Evolutionary conservation across 2,888 invertebrate species (phyloP).

Genomic region (Mantis religiosa): DNA sequence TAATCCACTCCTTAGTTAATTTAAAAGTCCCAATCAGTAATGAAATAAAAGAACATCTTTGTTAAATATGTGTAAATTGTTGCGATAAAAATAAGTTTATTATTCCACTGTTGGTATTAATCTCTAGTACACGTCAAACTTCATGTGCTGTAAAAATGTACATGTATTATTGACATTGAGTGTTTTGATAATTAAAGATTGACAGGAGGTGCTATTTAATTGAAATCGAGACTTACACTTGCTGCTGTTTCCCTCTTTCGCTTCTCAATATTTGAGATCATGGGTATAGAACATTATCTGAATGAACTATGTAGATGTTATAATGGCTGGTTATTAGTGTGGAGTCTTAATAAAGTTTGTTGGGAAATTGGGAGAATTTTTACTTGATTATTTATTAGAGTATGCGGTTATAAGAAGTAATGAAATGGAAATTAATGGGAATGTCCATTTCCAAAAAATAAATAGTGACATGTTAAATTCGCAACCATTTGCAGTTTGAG

Average conservation of each 20-base stretch:
- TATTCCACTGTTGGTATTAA: neutral
- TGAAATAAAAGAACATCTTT: no score
- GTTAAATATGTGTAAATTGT: no score
- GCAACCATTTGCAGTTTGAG: neutral
- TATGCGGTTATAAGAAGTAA: no score
- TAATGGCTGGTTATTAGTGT: no score
- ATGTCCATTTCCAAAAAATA: neutral
- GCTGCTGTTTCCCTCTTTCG: neutral
- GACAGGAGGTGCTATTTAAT: neutral
- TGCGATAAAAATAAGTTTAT: neutral
- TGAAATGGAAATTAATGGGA: no score
- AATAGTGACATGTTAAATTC: neutral
- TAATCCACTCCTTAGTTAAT: no score
- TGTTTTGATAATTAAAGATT: neutral
- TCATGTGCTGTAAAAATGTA: slow-evolving; percentile 19
- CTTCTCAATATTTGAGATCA: neutral
- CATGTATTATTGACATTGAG: neutral
- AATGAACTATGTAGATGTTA: neutral
- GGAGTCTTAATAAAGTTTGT: neutral
- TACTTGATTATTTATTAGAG: neutral
- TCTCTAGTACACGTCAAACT: slow-evolving; percentile 27
- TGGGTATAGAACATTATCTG: neutral
- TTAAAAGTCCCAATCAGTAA: no score
- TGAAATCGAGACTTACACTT: neutral
- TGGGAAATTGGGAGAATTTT: neutral